phyloP scores from a whole-genome alignment of 2,797 vertebrate genomes.

The Chelonia mydas region DNA sequence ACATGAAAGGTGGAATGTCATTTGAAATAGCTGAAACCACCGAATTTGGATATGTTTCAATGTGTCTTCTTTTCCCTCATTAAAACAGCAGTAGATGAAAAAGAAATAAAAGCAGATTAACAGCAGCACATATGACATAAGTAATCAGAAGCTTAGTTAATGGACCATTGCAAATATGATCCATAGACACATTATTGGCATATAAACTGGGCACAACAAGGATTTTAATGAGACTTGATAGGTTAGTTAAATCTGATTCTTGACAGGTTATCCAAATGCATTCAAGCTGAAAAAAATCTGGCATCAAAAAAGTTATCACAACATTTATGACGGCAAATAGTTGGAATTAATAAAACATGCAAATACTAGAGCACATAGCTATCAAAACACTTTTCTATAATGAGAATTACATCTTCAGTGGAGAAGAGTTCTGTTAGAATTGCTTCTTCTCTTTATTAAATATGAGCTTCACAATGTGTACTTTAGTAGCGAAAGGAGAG shows the following conservation, averaged over 20 bases:
- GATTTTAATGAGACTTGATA: slow-evolving; percentile 61
- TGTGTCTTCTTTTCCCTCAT: background rate
- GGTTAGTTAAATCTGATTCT: slow-evolving; percentile 44
- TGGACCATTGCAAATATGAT: slow-evolving; percentile 39
- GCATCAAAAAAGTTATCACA: background rate
- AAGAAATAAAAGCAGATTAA: slow-evolving; percentile 13
- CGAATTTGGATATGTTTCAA: background rate
- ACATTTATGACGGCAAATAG: background rate
- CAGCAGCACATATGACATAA: background rate
- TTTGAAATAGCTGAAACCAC: background rate
- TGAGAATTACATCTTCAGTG: background rate
- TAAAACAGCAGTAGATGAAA: slow-evolving; percentile 7
- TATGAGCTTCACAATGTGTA: background rate
- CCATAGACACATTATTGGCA: slow-evolving; percentile 47
- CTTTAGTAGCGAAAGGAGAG: background rate
- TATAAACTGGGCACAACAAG: slow-evolving; percentile 14
- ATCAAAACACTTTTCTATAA: background rate
- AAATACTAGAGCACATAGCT: background rate
- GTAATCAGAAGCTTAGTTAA: slow-evolving; percentile 32
- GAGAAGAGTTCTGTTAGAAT: background rate
- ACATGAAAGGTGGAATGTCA: background rate
- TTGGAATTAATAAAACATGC: slow-evolving; percentile 2
- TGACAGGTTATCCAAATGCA: slow-evolving; percentile 28
- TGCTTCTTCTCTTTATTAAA: background rate
- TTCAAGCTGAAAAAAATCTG: slow-evolving; percentile 12